Conservation (phyloP, 1,140 invertebrate species). For the Heliconius hermathena region DNA sequence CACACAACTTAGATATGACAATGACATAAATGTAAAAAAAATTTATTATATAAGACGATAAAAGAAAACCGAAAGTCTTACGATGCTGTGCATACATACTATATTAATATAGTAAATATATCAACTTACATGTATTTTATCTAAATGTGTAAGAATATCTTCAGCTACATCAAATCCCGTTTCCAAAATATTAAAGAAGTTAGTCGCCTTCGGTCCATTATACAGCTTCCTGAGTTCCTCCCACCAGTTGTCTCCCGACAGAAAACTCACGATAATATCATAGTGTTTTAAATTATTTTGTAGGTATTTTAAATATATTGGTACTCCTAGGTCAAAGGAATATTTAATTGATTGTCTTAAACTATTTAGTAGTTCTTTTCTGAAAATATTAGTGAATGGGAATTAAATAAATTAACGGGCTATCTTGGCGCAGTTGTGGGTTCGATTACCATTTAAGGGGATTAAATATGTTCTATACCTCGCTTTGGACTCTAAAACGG, state of each 20-base stretch:
- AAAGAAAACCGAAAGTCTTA: background rate
- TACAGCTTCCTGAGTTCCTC: constrained; percentile 54
- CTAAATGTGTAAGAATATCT: constrained; percentile 66
- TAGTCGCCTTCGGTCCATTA: constrained; percentile 52
- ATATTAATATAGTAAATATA: constrained; percentile 8
- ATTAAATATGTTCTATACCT: no score
- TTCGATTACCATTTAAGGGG: no score
- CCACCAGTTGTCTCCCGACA: constrained; percentile 75
- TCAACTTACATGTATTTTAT: constrained; percentile 71
- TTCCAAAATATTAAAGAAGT: constrained; percentile 63
- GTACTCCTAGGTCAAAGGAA: constrained; percentile 62
- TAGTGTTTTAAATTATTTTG: constrained; percentile 65
- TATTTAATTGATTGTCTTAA: constrained; percentile 58
- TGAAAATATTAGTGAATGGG: constrained; percentile 40
- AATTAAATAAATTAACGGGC: no score
- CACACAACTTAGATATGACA: no score
- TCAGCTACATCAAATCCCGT: constrained; percentile 63
- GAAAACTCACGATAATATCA: constrained; percentile 59
- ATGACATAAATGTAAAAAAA: background rate
- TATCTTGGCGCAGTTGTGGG: no score
- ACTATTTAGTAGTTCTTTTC: constrained; percentile 50
- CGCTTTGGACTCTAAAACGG: no score
- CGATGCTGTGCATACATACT: no score
- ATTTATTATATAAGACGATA: background rate
- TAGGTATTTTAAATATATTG: constrained; percentile 71